phyloP scores from a whole-genome alignment of 1,140 invertebrate genomes.

The Listronotus oregonensis region DNA sequence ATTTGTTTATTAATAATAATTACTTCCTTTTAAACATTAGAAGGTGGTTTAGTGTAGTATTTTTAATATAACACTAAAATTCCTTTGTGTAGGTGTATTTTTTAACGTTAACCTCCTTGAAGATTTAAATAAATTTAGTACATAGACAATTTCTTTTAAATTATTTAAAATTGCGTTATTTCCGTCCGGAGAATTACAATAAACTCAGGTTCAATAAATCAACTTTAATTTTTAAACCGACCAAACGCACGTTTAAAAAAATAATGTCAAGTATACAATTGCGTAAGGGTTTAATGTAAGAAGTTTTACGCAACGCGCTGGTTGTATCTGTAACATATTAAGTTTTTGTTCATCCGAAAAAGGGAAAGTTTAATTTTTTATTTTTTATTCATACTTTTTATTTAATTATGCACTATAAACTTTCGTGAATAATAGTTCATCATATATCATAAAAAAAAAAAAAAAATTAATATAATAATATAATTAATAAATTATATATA shows the following conservation, averaged over 20 bases:
- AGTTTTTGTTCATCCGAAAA: background rate
- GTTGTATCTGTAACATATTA: constrained; percentile 13
- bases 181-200: constrained; percentile 20
- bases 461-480: too few species aligned
- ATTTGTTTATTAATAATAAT: too few species aligned
- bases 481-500: too few species aligned
- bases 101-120: constrained; percentile 27
- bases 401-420: too few species aligned
- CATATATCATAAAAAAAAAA: too few species aligned
- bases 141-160: constrained; percentile 30
- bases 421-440: too few species aligned
- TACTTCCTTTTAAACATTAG: too few species aligned
- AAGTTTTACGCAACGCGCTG: constrained; percentile 3
- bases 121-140: constrained; percentile 24
- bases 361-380: too few species aligned
- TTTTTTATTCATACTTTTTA: too few species aligned
- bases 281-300: constrained; percentile 14
- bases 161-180: constrained; percentile 27
- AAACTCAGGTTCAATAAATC: constrained; percentile 29
- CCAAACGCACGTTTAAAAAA: constrained; percentile 21
- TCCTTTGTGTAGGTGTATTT: constrained; percentile 14
- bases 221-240: constrained; percentile 20
- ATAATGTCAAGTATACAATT: constrained; percentile 30
- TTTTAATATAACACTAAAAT: constrained; percentile 7
- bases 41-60: too few species aligned